These are phyloP conservation scores for Pseudochromis fuscus DNA, from an alignment of 2,797 vertebrate genomes.

Conservation along the genomic window DNA sequence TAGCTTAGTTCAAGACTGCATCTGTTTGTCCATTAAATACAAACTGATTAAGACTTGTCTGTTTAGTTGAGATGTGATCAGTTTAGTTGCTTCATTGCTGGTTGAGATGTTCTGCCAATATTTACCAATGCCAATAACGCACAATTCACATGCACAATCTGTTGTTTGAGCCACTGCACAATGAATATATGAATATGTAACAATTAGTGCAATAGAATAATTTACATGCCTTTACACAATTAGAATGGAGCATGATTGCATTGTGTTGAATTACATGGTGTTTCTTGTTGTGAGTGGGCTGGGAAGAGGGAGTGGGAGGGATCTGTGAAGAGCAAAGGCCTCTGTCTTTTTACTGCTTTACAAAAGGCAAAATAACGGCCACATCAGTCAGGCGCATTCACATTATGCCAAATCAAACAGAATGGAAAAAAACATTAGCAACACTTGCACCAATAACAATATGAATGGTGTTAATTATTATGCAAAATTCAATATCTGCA, in stretches of 20 bases:
- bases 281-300: constrained; percentile 14
- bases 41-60: background rate
- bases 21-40: background rate
- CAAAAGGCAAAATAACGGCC: background rate
- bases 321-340: background rate
- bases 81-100: background rate
- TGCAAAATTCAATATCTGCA: constrained; percentile 3
- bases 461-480: background rate
- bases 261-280: constrained; percentile 21
- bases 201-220: background rate
- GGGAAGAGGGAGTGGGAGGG: constrained; percentile 11
- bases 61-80: background rate
- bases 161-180: background rate
- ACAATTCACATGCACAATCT: constrained; percentile 3
- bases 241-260: background rate
- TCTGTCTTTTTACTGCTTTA: background rate
- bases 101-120: constrained; percentile 2
- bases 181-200: constrained; percentile 5
- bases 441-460: background rate
- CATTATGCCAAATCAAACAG: constrained; percentile 1
- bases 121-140: constrained; percentile 1
- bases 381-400: background rate
- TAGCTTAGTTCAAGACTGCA: background rate
- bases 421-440: constrained; percentile 9
- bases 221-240: constrained; percentile 7